Percentiles rank a stretch among this genome's conserved stretches.
Conservation (phyloP, 2,888 invertebrate species). For the Temnothorax unifasciatus region DNA sequence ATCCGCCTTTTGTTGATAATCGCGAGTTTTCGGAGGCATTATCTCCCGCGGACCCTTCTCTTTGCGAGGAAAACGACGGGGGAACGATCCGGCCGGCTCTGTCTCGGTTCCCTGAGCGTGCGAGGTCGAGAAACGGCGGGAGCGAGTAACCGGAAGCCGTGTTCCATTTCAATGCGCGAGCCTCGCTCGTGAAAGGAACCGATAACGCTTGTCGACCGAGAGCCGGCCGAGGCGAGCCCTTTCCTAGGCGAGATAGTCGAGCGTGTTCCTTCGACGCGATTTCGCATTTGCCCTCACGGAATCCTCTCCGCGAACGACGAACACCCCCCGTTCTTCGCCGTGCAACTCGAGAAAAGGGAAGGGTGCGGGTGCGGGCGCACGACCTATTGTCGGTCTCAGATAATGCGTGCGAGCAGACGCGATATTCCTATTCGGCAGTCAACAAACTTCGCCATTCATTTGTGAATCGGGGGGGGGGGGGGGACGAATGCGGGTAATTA, state of each 20-base stretch:
- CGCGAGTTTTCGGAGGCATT: conserved; percentile 35
- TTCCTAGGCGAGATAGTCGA: conserved; percentile 61
- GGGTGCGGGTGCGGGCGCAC: background rate
- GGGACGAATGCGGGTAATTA: conserved; percentile 36
- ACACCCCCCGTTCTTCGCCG: conserved; percentile 46
- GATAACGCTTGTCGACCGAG: conserved; percentile 66
- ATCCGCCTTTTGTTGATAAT: conserved; percentile 35
- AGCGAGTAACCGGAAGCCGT: conserved; percentile 70
- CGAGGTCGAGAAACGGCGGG: conserved; percentile 47
- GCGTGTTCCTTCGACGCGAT: conserved; percentile 62
- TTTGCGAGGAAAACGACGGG: conserved; percentile 9
- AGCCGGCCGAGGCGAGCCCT: conserved; percentile 56
- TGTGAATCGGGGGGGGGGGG: background rate
- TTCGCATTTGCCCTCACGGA: conserved; percentile 55
- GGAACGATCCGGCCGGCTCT: conserved; percentile 62
- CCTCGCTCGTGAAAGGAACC: conserved; percentile 65
- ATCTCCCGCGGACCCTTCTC: background rate
- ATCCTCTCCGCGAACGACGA: conserved; percentile 43
- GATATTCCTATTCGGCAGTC: conserved; percentile 43
- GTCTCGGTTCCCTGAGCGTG: conserved; percentile 53
- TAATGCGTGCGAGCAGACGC: conserved; percentile 39
- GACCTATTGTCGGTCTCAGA: conserved; percentile 37
- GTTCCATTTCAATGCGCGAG: conserved; percentile 72
- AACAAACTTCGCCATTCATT: conserved; percentile 45
- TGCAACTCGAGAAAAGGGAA: conserved; percentile 1